Base-by-base conservation (phyloP, 2,113 vertebrate genomes). In the Taurulus bubalis region DNA sequence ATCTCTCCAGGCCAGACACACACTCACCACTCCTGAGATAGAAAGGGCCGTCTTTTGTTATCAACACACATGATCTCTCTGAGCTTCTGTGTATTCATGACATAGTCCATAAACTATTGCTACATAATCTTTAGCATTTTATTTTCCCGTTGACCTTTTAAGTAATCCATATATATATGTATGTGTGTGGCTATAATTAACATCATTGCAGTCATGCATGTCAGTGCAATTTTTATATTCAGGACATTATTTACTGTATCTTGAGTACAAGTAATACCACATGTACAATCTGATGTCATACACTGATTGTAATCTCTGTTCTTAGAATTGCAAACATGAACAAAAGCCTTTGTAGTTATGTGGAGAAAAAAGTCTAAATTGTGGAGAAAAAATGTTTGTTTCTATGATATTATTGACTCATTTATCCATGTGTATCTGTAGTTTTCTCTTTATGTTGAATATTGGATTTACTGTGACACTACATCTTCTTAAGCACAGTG, bases 1-100 rank as follows among this genome's bases (percentile, higher is more conserved):
- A 34, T 76, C 32, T 73, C 68, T 83, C 62, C 34, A 32, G 65
- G 49, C 70, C 63, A 77, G 45, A 75, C 42, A 49, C 60, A 75
- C n/a, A 18, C 65, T 34, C 77, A 53, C 49, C 40, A 49, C 58
- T 74, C 49, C 40, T 60, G 38, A 42, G n/a, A 24, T 22, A 14
- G 51, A 10, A n/a, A 40, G 45, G 6, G 3, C 24, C 7, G 14
- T 71, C 22, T 58, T 76, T 30, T 45, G 42, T 75, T 49, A 42
- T 62, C 60, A 59, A 2, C 18, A 8, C 34, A 42, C 40, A 38
- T 0, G 3, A 28, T n/a, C 34, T 71, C 14, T 49, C 1, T n/a
- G 56, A 59, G 20, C 49, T 36, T 15, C 32, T 36, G n/a, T 2
- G 2, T 9, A 20, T 28, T 67, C 32, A 40, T 53, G n/a, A 40